Evolutionary conservation across 1,140 invertebrate genomes (phyloP), one percentile per base, ranked within the genome.

Genomic region (Apis cerana): DNA sequence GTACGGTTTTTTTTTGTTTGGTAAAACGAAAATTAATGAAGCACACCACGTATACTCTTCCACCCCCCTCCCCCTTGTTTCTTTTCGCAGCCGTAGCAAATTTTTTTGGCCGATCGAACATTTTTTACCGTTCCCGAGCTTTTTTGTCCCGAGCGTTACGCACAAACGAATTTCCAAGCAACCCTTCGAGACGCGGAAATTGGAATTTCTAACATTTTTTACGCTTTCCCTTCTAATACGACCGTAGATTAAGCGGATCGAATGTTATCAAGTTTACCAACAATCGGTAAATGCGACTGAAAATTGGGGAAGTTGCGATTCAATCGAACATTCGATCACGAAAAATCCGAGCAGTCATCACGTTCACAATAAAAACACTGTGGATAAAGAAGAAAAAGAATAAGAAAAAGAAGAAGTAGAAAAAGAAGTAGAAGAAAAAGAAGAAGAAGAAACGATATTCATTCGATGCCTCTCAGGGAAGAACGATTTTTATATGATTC

Each of bases 1-100:
- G 77, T 86, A 83, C 85, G 81, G 0, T 43, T 68, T 59, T 85
- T 52, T 61, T 23, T 48, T 52, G 19, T 61, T 59, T 77, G 75
- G 54, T 84, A 89, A 87, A 83, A 85, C 81, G 82, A 84, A 85
- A 84, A 23, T 89, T 58, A 89, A 89, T 83, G 79, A 89, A 89
- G 88, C 87, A 88, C 80, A 88, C 80, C 80, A 84, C 80, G 80
- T 83, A 85, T 85, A 80, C 69, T 89, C 83, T 81, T 74, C 52
- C 79, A 80, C 81, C 80, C 80, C 79, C 83, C 65, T 80, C 75
- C 70, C 75, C 52, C 75, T 77, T 56, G 27, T 72, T 78, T 59
- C 62, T 67, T 62, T 65, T 74, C 59, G 56, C 76, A n/a, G 67
- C 58, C 81, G 27, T 82, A 65, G 65, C 84, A 75, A 54, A 82